phyloP scores from a whole-genome alignment of 1,140 invertebrate genomes.

The Conus betulinus region DNA sequence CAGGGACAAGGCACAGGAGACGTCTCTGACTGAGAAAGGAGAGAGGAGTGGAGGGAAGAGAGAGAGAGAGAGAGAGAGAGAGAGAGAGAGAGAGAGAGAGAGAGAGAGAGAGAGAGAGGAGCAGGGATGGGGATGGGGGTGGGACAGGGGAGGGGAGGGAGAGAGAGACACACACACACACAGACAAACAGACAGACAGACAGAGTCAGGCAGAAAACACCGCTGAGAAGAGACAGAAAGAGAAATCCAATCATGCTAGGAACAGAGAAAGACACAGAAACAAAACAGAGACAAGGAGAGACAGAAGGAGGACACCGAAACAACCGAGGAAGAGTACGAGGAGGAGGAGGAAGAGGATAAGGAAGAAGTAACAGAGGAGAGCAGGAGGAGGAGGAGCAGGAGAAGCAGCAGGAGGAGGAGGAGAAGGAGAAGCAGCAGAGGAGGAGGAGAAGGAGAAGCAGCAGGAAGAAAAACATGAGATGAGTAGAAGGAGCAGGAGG shows the following conservation, averaged over 20 bases:
- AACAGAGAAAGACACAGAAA: too few relatives aligned
- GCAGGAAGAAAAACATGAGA: neutral
- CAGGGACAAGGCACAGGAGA: neutral
- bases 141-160: neutral
- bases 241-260: too few relatives aligned
- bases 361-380: neutral
- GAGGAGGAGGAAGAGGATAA: neutral
- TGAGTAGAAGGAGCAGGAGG: neutral
- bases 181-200: neutral
- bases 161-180: too few relatives aligned
- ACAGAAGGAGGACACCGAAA: neutral
- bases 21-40: neutral
- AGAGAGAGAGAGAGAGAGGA: neutral
- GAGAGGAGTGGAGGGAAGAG: neutral
- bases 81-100: neutral
- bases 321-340: neutral
- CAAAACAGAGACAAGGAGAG: neutral
- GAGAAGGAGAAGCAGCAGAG: neutral
- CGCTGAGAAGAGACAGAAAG: neutral
- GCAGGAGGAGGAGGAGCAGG: neutral
- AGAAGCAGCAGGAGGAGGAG: neutral
- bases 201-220: neutral
- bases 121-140: neutral
- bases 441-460: neutral
- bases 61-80: neutral